Evolutionary conservation across 2,888 invertebrate species (phyloP).

Genomic region (Meta bourneti): DNA sequence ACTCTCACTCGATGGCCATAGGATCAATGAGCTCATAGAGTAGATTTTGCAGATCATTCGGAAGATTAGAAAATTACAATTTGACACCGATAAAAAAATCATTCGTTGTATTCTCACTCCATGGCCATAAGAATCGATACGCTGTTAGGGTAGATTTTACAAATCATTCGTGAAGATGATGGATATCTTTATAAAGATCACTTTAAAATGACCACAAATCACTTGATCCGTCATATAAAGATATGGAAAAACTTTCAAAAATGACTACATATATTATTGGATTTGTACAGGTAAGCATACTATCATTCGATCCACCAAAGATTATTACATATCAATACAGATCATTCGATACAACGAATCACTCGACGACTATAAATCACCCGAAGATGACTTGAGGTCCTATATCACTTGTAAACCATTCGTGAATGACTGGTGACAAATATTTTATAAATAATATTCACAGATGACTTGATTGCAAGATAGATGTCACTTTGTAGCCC

Average conservation of each 20-base stretch:
- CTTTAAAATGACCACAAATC: neutral
- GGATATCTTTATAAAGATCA: neutral
- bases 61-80: neutral
- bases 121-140: neutral
- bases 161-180: neutral
- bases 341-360: too few relatives aligned
- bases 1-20: neutral
- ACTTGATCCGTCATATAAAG: too few relatives aligned
- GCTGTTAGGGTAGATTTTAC: neutral
- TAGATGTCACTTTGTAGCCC: neutral
- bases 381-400: too few relatives aligned
- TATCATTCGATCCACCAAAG: too few relatives aligned
- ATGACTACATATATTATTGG: too few relatives aligned
- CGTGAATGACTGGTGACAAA: too few relatives aligned
- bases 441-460: neutral
- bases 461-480: neutral
- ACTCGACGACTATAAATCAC: too few relatives aligned
- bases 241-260: too few relatives aligned
- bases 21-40: neutral
- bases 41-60: neutral
- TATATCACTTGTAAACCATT: too few relatives aligned
- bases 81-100: neutral
- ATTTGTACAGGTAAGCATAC: too few relatives aligned
- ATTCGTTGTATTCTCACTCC: neutral
- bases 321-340: too few relatives aligned